phyloP scores from a whole-genome alignment of 2,888 invertebrate species.

The Pheosia gnoma region DNA sequence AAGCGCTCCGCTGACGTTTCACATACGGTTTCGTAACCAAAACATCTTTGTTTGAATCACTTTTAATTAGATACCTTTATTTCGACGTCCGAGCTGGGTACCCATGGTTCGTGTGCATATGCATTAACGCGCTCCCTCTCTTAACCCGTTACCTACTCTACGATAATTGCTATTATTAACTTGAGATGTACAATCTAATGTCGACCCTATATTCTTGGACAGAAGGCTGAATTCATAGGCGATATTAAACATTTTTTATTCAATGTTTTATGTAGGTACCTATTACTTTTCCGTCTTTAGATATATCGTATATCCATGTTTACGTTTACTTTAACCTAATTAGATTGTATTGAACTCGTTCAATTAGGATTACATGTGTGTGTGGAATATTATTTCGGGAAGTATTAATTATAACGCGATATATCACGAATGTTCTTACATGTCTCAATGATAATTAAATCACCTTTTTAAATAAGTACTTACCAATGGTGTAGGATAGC shows the following conservation, averaged over 20 bases:
- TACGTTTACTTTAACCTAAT: constrained; percentile 28
- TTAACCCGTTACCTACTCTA: constrained; percentile 42
- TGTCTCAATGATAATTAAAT: too few relatives aligned
- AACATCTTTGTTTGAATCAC: constrained; percentile 45
- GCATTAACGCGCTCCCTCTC: constrained; percentile 56
- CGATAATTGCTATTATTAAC: constrained; percentile 59
- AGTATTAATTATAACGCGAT: neutral
- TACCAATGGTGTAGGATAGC: too few relatives aligned
- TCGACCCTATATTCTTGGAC: constrained; percentile 29
- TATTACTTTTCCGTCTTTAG: constrained; percentile 33
- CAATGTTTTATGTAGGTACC: constrained; percentile 36
- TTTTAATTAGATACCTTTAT: constrained; percentile 54
- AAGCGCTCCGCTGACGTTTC: constrained; percentile 55
- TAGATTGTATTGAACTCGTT: constrained; percentile 11
- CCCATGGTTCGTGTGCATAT: constrained; percentile 53
- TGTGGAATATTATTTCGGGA: neutral
- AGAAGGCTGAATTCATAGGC: constrained; percentile 27
- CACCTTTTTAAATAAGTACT: too few relatives aligned
- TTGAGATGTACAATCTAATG: constrained; percentile 26
- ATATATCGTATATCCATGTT: constrained; percentile 31
- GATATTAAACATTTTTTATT: constrained; percentile 29
- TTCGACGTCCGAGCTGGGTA: constrained; percentile 33
- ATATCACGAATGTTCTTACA: too few relatives aligned
- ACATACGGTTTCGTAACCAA: constrained; percentile 41
- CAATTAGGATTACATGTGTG: constrained; percentile 14